Percentiles rank a stretch among this genome's conserved stretches.
Conservation (phyloP, 2,113 vertebrate species). For the Lipotes vexillifer region DNA sequence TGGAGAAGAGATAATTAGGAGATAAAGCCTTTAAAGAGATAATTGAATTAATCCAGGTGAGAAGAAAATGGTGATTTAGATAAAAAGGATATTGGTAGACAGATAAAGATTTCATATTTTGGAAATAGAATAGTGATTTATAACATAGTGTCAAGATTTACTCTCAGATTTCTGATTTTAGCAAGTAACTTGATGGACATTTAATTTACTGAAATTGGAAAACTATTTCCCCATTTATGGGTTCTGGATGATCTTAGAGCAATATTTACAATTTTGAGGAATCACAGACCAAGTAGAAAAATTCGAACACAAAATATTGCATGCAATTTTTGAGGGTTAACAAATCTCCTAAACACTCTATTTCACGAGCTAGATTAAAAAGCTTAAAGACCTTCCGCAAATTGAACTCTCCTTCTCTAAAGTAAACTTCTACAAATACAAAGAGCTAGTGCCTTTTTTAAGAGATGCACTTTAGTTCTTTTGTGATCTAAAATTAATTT, state of each 20-base stretch:
- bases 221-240: neutral
- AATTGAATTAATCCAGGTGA: neutral
- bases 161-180: neutral
- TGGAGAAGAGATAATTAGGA: neutral
- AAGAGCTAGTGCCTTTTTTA: neutral
- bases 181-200: neutral
- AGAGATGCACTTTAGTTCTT: neutral
- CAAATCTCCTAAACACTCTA: neutral
- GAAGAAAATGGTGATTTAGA: neutral
- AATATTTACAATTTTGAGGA: neutral
- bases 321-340: neutral
- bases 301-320: neutral
- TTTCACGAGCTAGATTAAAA: neutral
- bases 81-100: neutral
- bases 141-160: neutral
- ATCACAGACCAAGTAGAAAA: neutral
- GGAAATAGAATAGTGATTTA: neutral
- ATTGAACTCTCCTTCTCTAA: neutral
- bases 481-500: neutral
- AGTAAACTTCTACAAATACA: neutral
- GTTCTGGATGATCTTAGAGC: neutral
- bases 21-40: neutral
- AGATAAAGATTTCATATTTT: neutral
- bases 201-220: neutral
- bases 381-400: neutral